A percentile compares a stretch with the other conserved stretches of the same genome.
Evolutionary conservation across 92 coral and sea anemone species (phyloP).

Genomic region (Galaxea fascicularis): DNA sequence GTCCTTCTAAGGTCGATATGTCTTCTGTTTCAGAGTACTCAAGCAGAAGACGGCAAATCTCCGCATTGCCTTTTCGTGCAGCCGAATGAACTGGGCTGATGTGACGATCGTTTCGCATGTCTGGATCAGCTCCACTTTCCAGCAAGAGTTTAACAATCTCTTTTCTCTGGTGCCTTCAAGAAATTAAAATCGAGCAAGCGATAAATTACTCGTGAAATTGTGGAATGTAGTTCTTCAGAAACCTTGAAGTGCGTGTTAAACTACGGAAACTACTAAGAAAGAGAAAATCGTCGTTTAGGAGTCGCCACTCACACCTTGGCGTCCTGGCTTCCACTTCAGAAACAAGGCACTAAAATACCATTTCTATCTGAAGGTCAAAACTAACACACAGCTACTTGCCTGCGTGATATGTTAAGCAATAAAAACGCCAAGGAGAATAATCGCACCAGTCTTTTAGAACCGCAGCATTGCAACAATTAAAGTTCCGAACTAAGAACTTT

Average conservation of each 20-base stretch:
- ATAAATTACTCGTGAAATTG: neutral
- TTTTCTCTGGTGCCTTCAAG: conserved; percentile 45
- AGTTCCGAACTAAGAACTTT: neutral
- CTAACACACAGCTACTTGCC: too few species aligned
- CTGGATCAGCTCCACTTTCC: conserved; percentile 56
- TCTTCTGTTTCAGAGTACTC: neutral
- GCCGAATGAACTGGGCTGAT: conserved; percentile 59
- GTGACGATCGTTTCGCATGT: neutral
- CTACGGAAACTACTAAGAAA: neutral
- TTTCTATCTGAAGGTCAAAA: too few species aligned
- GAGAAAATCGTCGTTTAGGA: too few species aligned
- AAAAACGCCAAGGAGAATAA: neutral
- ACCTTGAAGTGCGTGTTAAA: neutral
- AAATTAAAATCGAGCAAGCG: neutral
- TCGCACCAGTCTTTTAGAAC: neutral
- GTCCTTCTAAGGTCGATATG: neutral
- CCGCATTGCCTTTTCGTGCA: conserved; percentile 48
- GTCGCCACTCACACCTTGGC: too few species aligned
- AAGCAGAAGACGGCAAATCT: conserved; percentile 41
- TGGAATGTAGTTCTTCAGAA: neutral
- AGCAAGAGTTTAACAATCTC: conserved; percentile 55
- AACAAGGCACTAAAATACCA: too few species aligned
- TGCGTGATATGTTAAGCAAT: too few species aligned
- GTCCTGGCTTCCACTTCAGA: too few species aligned
- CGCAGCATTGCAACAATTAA: neutral